phyloP scores from a whole-genome alignment of 2,797 vertebrate genomes.

The Denticeps clupeoides region DNA sequence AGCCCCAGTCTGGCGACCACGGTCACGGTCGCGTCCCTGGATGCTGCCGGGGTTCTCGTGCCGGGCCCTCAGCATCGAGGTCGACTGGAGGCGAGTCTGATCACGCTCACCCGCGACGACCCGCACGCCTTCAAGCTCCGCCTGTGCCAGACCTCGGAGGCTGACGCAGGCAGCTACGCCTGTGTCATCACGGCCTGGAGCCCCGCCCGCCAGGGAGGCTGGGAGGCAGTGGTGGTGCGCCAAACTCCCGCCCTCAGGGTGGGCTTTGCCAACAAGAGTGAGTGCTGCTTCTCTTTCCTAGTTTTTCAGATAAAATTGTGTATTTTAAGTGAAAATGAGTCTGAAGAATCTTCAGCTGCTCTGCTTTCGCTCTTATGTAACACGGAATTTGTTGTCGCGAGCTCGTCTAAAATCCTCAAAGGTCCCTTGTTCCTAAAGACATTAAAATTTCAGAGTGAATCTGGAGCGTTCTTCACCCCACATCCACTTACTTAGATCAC shows the following conservation, averaged over 20 bases:
- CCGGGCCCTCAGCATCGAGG: slow-evolving; percentile 53
- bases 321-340: too few relatives aligned
- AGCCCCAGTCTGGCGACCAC: slow-evolving; percentile 33
- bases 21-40: slow-evolving; percentile 43
- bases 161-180: slow-evolving; percentile 62
- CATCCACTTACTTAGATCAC: not conserved
- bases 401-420: not conserved
- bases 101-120: slow-evolving; percentile 62
- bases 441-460: not conserved
- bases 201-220: slow-evolving; percentile 48
- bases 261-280: slow-evolving; percentile 65
- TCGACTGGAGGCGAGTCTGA: slow-evolving; percentile 56
- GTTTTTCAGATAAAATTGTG: not conserved
- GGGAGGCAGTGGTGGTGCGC: slow-evolving; percentile 58
- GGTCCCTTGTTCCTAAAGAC: not conserved
- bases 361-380: too few relatives aligned
- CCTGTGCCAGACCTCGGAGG: slow-evolving; percentile 67
- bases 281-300: slow-evolving; percentile 9
- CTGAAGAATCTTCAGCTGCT: too few relatives aligned
- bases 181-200: slow-evolving; percentile 61
- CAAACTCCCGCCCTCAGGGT: slow-evolving; percentile 49
- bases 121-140: slow-evolving; percentile 70
- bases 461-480: not conserved
- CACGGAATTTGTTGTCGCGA: too few relatives aligned
- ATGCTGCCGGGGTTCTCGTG: slow-evolving; percentile 64